Evolutionary conservation across 2,888 invertebrate genomes (phyloP).

Genomic region (Elmis aenea): DNA sequence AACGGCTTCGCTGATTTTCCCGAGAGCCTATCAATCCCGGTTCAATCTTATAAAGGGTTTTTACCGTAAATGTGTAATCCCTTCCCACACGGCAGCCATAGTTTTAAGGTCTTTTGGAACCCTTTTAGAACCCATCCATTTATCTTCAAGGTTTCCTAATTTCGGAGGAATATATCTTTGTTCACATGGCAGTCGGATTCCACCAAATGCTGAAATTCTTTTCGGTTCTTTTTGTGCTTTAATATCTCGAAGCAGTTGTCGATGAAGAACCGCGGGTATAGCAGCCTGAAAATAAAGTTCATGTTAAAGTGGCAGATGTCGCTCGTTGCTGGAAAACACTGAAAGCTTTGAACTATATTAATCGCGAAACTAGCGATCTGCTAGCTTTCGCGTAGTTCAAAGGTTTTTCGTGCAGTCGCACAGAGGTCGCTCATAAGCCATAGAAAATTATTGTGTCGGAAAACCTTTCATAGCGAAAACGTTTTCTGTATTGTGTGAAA

Average conservation of each 20-base stretch:
- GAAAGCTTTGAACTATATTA: too few species aligned
- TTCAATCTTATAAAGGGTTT: constrained; percentile 1
- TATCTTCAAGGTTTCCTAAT: constrained; percentile 48
- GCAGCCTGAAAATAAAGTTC: constrained; percentile 18
- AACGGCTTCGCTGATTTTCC: too few species aligned
- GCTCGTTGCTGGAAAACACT: too few species aligned
- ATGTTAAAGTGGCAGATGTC: too few species aligned
- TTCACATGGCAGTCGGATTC: constrained; percentile 51
- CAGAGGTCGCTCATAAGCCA: too few species aligned
- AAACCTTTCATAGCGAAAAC: too few species aligned
- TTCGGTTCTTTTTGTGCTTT: constrained; percentile 20
- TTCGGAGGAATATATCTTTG: constrained; percentile 52
- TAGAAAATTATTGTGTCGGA: too few species aligned
- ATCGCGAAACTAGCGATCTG: too few species aligned
- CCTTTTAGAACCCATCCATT: constrained; percentile 53
- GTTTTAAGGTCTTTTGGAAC: constrained; percentile 55
- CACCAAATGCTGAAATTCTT: constrained; percentile 52
- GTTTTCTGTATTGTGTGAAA: too few species aligned
- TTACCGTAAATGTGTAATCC: constrained; percentile 58
- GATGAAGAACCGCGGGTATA: constrained; percentile 13
- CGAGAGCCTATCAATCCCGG: too few species aligned
- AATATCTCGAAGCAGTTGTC: constrained; percentile 19
- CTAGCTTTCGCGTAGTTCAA: too few species aligned
- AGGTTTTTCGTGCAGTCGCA: too few species aligned
- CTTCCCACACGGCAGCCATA: constrained; percentile 60